These are phyloP conservation scores for Aleiodes alternator DNA, from an alignment of 2,888 invertebrate genomes.

Conservation along the genomic window DNA sequence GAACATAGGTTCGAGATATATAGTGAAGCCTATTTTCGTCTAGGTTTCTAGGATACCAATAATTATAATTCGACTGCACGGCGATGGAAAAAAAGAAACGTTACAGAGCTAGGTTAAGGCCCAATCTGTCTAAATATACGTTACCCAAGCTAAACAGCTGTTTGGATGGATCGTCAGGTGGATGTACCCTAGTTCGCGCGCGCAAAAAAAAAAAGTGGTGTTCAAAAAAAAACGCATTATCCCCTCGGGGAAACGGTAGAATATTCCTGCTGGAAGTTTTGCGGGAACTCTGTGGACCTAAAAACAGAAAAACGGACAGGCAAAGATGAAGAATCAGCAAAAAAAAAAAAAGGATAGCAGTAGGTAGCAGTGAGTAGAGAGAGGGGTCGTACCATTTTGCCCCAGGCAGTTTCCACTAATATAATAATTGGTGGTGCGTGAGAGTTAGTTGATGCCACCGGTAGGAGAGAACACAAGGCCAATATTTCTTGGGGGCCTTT, in stretches of 20 bases:
- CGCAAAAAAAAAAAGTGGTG: not conserved
- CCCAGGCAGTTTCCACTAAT: constrained; percentile 50
- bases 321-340: not conserved
- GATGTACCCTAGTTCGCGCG: constrained; percentile 26
- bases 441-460: constrained; percentile 38
- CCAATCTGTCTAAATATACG: constrained; percentile 57
- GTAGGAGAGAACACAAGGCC: constrained; percentile 29
- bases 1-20: not conserved
- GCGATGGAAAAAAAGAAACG: not conserved
- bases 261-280: constrained; percentile 8
- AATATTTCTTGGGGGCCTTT: constrained; percentile 45
- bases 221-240: too few relatives aligned
- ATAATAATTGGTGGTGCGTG: constrained; percentile 55
- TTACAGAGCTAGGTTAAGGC: constrained; percentile 47
- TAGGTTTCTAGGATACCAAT: constrained; percentile 17
- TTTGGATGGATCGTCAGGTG: constrained; percentile 48
- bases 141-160: constrained; percentile 54
- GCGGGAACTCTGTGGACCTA: not conserved
- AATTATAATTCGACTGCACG: constrained; percentile 33
- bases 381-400: constrained; percentile 21
- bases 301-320: constrained; percentile 10
- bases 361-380: constrained; percentile 17
- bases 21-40: not conserved
- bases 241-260: not conserved
- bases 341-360: constrained; percentile 2